phyloP scores from a whole-genome alignment of 2,113 vertebrate species.

The Pachypanchax playfairii region DNA sequence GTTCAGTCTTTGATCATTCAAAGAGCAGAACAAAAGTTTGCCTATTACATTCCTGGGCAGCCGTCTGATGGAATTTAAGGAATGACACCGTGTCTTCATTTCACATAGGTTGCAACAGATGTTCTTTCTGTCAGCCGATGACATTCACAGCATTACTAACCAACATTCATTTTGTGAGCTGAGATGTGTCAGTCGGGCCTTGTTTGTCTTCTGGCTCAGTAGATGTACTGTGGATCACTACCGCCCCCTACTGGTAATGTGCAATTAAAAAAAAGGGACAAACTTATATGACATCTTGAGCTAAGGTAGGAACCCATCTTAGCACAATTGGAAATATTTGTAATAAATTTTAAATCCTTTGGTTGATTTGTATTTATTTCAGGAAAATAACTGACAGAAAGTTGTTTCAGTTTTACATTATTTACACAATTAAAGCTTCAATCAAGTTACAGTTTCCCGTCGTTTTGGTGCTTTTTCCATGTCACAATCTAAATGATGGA shows the following conservation, averaged over 20 bases:
- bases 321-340: no score
- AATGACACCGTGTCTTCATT: conserved; percentile 54
- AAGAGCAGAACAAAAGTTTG: conserved; percentile 44
- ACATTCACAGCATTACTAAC: conserved; percentile 53
- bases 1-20: conserved; percentile 44
- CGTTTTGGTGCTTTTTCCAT: neutral
- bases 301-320: no score
- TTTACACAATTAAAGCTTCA: conserved; percentile 17
- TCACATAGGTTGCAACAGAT: conserved; percentile 59
- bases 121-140: conserved; percentile 43
- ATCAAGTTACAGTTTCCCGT: conserved; percentile 1
- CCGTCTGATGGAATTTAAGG: conserved; percentile 39
- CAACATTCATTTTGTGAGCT: conserved; percentile 60
- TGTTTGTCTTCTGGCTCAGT: conserved; percentile 8
- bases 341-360: no score
- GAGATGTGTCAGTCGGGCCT: conserved; percentile 39
- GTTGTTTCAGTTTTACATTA: no score
- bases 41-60: conserved; percentile 28
- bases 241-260: conserved; percentile 76
- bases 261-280: neutral
- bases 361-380: no score
- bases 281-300: neutral
- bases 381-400: no score
- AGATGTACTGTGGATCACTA: conserved; percentile 63
- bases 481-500: conserved; percentile 20